Conservation (phyloP, 1,140 invertebrate genomes). For the Kradibia gibbosae region DNA sequence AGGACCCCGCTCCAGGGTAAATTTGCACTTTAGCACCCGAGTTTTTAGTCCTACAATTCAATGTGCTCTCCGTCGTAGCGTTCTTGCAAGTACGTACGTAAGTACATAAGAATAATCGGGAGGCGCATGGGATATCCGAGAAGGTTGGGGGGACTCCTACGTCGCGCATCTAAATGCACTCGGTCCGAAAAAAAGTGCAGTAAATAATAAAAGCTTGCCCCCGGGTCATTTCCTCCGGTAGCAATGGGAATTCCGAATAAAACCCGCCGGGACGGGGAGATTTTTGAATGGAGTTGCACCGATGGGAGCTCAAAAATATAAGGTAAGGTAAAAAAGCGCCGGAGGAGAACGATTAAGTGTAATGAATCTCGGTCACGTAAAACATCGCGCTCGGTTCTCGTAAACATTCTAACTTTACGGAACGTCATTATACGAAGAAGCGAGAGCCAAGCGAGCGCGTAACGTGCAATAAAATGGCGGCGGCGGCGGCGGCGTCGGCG, state of each 20-base stretch:
- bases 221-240: neutral
- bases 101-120: no score
- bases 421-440: constrained; percentile 28
- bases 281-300: neutral
- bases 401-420: constrained; percentile 36
- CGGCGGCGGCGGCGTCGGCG: neutral
- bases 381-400: neutral
- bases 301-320: neutral
- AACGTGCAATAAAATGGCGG: constrained; percentile 3
- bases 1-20: neutral
- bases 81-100: no score
- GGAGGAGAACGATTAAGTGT: constrained; percentile 18
- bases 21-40: neutral
- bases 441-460: neutral
- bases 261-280: no score
- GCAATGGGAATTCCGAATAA: neutral
- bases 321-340: neutral
- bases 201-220: neutral
- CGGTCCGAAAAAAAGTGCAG: neutral
- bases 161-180: no score
- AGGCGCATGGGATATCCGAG: no score
- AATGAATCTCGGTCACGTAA: constrained; percentile 36
- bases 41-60: neutral
- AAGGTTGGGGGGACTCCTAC: no score
- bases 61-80: no score